These are phyloP conservation scores for Lithophane semibrunnea DNA, from an alignment of 2,888 invertebrate genomes.

Conservation along the genomic window DNA sequence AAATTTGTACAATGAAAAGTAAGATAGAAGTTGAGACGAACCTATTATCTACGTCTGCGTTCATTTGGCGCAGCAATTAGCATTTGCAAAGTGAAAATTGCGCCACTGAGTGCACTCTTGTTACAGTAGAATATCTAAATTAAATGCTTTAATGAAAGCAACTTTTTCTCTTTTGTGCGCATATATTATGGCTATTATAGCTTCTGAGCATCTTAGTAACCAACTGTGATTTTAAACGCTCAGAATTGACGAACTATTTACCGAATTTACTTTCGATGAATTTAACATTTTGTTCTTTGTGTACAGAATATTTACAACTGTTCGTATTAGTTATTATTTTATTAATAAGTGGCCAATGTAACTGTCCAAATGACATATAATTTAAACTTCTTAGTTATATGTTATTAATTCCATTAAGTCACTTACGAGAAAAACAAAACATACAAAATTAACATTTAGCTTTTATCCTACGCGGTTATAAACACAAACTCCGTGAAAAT, in stretches of 20 bases:
- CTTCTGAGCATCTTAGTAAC: background rate
- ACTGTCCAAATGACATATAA: background rate
- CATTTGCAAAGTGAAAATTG: conserved; percentile 33
- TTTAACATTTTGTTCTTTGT: background rate
- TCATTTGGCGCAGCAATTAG: conserved; percentile 37
- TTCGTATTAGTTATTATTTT: background rate
- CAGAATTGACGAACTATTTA: background rate
- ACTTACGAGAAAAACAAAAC: background rate
- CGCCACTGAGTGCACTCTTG: conserved; percentile 22
- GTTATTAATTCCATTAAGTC: background rate
- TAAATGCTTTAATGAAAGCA: conserved; percentile 25
- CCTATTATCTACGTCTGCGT: conserved; percentile 13
- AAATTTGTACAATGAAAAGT: background rate
- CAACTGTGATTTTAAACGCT: background rate
- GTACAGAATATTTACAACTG: background rate
- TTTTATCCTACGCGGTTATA: background rate
- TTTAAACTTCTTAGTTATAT: background rate
- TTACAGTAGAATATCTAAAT: conserved; percentile 15
- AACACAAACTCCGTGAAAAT: no score
- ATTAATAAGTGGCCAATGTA: background rate
- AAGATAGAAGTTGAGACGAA: background rate
- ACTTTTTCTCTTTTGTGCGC: no score
- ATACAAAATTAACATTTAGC: background rate
- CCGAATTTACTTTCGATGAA: background rate
- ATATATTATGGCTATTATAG: background rate